Percentiles rank a stretch among this genome's conserved stretches.
These are phyloP conservation scores for Pipistrellus pipistrellus DNA, from an alignment of 2,797 vertebrate genomes.

Conservation along the genomic window DNA sequence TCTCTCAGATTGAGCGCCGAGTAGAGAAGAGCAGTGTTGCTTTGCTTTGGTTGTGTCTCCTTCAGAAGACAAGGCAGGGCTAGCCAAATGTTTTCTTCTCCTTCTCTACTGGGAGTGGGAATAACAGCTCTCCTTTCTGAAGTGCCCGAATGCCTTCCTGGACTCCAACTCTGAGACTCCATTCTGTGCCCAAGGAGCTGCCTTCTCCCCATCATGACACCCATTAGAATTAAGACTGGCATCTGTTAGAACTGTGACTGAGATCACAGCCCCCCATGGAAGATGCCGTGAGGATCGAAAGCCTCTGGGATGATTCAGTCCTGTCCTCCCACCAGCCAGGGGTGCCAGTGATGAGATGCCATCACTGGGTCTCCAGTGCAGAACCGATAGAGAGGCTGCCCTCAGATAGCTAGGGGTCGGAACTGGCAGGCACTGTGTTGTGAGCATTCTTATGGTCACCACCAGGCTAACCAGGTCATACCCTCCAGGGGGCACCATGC, in stretches of 20 bases:
- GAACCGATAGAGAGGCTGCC: background rate
- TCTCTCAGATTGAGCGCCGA: background rate
- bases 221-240: background rate
- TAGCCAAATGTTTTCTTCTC: background rate
- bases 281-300: background rate
- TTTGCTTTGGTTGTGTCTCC: background rate
- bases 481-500: background rate
- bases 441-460: background rate
- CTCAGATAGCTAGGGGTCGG: background rate
- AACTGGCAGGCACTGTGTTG: rapidly evolving
- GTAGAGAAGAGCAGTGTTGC: background rate
- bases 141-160: background rate
- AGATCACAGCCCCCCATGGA: background rate
- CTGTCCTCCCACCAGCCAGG: background rate
- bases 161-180: background rate
- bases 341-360: background rate
- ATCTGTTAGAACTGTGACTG: background rate
- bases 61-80: background rate
- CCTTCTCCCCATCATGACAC: background rate
- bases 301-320: background rate
- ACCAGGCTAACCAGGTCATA: background rate
- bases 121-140: background rate
- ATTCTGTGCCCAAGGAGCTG: background rate
- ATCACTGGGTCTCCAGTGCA: background rate
- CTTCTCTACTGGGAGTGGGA: background rate